Evolutionary conservation across 2,797 vertebrate species (phyloP).

Genomic region (Potorous gilbertii): DNA sequence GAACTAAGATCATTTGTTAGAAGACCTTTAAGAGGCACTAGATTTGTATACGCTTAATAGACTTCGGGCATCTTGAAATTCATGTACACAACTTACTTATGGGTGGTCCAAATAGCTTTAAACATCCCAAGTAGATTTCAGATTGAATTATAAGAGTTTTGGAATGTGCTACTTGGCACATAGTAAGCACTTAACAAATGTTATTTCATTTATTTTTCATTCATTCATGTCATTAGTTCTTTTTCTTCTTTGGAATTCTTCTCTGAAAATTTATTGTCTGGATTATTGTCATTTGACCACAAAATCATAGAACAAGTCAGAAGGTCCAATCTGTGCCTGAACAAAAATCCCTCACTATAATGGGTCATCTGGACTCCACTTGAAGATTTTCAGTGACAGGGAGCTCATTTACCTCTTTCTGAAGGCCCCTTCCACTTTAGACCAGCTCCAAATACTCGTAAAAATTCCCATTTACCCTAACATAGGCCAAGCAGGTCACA

Average conservation of each 20-base stretch:
- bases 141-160: constrained; percentile 54
- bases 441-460: background rate
- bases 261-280: constrained; percentile 48
- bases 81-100: constrained; percentile 1
- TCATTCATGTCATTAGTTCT: constrained; percentile 3
- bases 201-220: background rate
- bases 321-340: background rate
- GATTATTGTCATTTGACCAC: constrained; percentile 22
- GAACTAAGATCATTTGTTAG: constrained; percentile 39
- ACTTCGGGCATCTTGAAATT: background rate
- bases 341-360: background rate
- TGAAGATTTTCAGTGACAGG: background rate
- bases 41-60: background rate
- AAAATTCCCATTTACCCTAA: background rate
- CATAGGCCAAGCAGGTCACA: background rate
- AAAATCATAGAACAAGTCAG: background rate
- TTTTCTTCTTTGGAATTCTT: constrained; percentile 56
- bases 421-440: background rate
- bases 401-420: background rate
- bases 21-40: constrained; percentile 37
- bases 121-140: constrained; percentile 47
- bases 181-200: background rate
- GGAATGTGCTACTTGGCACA: constrained; percentile 24
- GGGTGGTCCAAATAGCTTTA: constrained; percentile 5
- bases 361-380: background rate